These are phyloP conservation scores for Neomonachus schauinslandi DNA, from an alignment of 2,113 vertebrate genomes.

Conservation along the genomic window DNA sequence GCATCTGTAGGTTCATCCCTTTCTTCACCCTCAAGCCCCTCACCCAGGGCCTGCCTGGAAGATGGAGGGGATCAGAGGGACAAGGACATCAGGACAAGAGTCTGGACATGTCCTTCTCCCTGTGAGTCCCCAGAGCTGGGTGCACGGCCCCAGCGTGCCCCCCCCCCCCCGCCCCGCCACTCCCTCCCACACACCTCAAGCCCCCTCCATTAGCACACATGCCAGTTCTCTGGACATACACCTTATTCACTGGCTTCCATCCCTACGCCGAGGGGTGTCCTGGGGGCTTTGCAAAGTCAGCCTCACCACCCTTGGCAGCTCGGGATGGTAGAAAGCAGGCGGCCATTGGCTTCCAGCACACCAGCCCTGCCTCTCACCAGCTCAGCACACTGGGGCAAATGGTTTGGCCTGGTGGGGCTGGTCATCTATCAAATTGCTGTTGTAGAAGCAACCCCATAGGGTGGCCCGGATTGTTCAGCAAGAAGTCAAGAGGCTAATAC, in stretches of 20 bases:
- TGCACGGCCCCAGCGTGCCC: background rate
- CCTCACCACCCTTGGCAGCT: background rate
- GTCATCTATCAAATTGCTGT: background rate
- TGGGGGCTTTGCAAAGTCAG: background rate
- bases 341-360: accelerated
- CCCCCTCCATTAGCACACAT: background rate
- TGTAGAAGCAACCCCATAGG: background rate
- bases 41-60: background rate
- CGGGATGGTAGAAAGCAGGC: background rate
- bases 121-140: background rate
- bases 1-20: no score
- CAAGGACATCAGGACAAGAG: background rate
- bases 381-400: background rate
- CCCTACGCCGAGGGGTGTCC: no score
- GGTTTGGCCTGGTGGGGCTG: background rate
- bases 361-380: background rate
- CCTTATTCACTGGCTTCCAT: background rate
- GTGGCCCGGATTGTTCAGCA: accelerated
- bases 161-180: no score
- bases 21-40: background rate
- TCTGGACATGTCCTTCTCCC: background rate
- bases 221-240: background rate
- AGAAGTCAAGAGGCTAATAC: background rate
- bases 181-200: background rate
- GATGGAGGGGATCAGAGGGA: background rate